Base-by-base conservation (phyloP, 2,113 vertebrate genomes). In the Grammomys surdaster region DNA sequence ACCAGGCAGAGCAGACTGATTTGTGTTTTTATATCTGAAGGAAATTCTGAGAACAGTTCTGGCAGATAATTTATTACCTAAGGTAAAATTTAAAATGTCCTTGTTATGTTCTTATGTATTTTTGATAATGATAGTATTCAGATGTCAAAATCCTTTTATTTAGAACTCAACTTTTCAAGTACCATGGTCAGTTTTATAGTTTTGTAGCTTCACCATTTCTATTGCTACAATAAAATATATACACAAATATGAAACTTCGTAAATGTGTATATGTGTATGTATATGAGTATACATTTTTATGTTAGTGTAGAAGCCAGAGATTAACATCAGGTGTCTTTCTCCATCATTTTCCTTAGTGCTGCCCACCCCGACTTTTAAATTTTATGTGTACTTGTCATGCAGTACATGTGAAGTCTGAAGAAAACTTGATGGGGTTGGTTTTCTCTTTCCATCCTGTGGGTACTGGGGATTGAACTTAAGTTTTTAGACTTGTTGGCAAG, bases 101-200 rank as follows among this genome's bases (percentile, higher is more conserved):
- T 96, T 97, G 88, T 70, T 70, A 88, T 96, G 76, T 78, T 46
- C 86, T 96, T 63, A 86, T 40, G 96, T 97, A 96, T 97, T 94
- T 89, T 86, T 70, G 73, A 80, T 97, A 96, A 92, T 95, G 89
- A 89, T 90, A 97, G 95, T 75, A 96, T 96, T 97, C 75, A 93
- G 43, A 97, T 5, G 96, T 89, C 31, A 96, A 98, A 90, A 82
- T 75, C 92, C 76, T 97, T 96, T 94, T 97, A 97, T 97, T 96
- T 96, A 86, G 87, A 77, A 20, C 58, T 93, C 60, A 95, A 76
- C 67, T 97, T 95, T 95, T 80, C 76, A 75, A 96, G 46, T 70
- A 84, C 26, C 0, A 86, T 97, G 87, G 88, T 95, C 95, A 97
- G 90, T 86, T 78, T 43, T 97, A 26, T 78, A 60, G 54, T 95